Evolutionary conservation across 2,113 vertebrate species (phyloP).

Genomic region (Thalassarche chlororhynchos): DNA sequence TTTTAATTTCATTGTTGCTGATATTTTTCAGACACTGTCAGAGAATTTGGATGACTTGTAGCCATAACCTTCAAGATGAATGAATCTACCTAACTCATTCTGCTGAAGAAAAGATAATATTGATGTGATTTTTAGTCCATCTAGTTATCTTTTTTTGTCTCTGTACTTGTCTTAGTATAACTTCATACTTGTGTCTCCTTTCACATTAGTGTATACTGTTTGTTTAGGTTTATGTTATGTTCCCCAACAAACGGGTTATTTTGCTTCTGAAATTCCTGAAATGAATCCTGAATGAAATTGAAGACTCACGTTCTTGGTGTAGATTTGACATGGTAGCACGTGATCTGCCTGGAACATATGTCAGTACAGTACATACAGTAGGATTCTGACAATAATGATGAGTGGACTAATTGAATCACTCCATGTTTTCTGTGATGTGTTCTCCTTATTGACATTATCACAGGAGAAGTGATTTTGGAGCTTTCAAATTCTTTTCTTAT

Average conservation of each 20-base stretch:
- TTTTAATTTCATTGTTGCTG: background rate
- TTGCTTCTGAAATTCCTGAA: background rate
- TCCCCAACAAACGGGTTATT: background rate
- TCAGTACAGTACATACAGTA: background rate
- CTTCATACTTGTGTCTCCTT: background rate
- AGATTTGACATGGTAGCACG: background rate
- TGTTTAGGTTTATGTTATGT: background rate
- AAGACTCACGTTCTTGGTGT: background rate
- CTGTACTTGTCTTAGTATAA: background rate
- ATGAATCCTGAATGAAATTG: background rate
- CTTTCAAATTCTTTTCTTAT: background rate
- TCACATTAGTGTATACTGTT: background rate
- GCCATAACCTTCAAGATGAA: background rate
- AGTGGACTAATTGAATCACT: background rate
- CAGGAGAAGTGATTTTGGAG: background rate
- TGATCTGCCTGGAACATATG: background rate
- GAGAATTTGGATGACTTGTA: background rate
- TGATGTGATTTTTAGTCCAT: background rate
- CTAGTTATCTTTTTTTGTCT: background rate
- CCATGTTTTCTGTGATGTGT: background rate
- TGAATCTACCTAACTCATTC: background rate
- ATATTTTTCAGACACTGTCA: background rate
- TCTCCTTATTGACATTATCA: background rate
- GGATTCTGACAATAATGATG: background rate
- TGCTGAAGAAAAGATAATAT: background rate